Conservation (phyloP, 2,113 vertebrate species). For the Mesoclemmys tuberculata region DNA sequence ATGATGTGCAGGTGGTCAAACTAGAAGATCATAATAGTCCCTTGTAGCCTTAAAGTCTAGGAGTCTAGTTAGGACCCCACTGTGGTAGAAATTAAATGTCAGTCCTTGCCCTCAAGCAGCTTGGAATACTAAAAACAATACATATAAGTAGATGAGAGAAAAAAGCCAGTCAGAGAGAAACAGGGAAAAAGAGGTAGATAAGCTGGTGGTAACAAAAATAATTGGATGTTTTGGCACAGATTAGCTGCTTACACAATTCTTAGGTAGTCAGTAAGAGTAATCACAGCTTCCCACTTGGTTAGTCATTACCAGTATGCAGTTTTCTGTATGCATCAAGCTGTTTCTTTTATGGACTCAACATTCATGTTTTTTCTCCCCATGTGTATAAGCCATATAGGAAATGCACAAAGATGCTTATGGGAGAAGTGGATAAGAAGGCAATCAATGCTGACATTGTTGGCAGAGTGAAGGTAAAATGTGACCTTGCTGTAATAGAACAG, state of each 20-base stretch:
- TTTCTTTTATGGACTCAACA: neutral
- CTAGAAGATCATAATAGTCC: neutral
- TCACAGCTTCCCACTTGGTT: neutral
- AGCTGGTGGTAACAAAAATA: neutral
- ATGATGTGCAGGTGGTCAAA: neutral
- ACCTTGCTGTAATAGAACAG: neutral
- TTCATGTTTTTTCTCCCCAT: neutral
- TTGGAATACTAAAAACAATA: neutral
- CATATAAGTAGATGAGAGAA: neutral
- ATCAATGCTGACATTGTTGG: neutral
- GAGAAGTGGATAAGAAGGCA: neutral
- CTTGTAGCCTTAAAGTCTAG: too few relatives aligned
- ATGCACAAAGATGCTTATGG: neutral
- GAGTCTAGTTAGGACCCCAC: neutral
- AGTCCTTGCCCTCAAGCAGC: neutral
- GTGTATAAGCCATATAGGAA: neutral
- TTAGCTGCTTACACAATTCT: neutral
- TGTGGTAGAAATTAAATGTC: neutral
- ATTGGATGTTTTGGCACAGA: neutral
- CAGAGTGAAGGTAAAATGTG: neutral
- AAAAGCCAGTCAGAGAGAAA: neutral
- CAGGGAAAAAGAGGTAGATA: neutral
- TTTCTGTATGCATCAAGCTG: neutral
- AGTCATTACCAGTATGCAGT: neutral
- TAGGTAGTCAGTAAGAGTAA: neutral